Evolutionary conservation across 2,888 invertebrate species (phyloP).

Genomic region (Adela reaumurella): DNA sequence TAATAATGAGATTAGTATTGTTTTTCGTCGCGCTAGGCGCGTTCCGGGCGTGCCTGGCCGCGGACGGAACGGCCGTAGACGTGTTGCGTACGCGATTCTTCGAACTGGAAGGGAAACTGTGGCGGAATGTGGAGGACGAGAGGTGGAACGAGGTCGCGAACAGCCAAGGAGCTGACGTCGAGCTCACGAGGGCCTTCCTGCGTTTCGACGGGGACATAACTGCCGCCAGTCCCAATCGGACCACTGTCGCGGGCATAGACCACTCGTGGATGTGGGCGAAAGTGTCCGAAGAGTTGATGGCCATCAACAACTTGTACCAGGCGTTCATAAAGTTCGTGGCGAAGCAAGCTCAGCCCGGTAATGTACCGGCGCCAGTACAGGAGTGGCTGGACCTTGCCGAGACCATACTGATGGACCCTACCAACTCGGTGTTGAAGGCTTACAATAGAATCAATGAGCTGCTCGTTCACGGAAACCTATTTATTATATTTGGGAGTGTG

Average conservation of each 20-base stretch:
- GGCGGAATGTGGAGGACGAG: constrained; percentile 40
- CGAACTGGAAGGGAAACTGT: constrained; percentile 51
- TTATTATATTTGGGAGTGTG: constrained; percentile 64
- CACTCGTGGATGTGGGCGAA: constrained; percentile 62
- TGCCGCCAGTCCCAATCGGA: constrained; percentile 18
- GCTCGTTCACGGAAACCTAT: constrained; percentile 62
- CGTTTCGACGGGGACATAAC: constrained; percentile 52
- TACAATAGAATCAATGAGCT: constrained; percentile 58
- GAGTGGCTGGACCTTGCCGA: constrained; percentile 62
- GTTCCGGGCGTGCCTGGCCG: constrained; percentile 16
- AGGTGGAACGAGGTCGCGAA: constrained; percentile 27
- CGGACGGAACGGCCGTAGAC: constrained; percentile 51
- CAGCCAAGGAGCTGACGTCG: constrained; percentile 46
- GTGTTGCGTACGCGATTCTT: constrained; percentile 57
- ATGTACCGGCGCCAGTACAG: constrained; percentile 32
- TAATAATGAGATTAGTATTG: neutral
- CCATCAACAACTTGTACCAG: constrained; percentile 64
- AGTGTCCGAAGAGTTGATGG: constrained; percentile 56
- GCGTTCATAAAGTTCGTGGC: constrained; percentile 61
- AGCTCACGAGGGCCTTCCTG: constrained; percentile 56
- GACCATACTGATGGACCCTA: constrained; percentile 61
- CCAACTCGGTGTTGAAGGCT: constrained; percentile 52
- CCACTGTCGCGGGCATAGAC: constrained; percentile 23
- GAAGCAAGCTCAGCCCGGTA: constrained; percentile 33
- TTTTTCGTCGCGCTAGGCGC: neutral